Percentiles rank a stretch among this genome's conserved stretches.
phyloP scores from a whole-genome alignment of 2,888 invertebrate species.

The Drosophila hawaiiensis region DNA sequence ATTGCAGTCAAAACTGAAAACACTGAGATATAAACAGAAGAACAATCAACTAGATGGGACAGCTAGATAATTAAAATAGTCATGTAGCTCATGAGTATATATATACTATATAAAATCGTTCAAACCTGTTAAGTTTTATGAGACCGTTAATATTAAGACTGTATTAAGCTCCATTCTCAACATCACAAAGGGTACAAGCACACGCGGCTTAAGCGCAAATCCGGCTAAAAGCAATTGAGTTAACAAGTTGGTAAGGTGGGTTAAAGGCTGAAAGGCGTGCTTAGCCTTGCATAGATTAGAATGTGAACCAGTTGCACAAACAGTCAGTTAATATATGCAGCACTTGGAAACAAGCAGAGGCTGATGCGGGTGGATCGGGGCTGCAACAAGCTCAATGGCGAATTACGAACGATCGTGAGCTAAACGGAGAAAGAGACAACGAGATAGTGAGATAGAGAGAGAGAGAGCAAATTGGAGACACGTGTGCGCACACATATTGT shows the following conservation, averaged over 20 bases:
- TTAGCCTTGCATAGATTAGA: constrained; percentile 74
- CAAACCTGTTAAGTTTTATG: not conserved
- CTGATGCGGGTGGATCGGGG: not conserved
- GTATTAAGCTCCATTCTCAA: not conserved
- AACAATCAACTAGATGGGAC: too few species aligned
- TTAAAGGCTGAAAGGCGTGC: constrained; percentile 12
- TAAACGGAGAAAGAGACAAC: constrained; percentile 16
- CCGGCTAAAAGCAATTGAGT: constrained; percentile 50
- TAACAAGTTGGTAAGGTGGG: constrained; percentile 40
- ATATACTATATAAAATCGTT: not conserved
- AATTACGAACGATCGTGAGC: constrained; percentile 70
- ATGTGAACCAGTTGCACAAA: constrained; percentile 65
- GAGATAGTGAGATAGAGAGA: constrained; percentile 1
- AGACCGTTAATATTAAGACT: not conserved
- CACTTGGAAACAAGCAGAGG: not conserved
- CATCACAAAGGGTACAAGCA: not conserved
- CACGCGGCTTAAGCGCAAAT: constrained; percentile 34
- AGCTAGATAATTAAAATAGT: too few species aligned
- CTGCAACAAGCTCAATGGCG: constrained; percentile 33
- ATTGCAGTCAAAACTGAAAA: too few species aligned
- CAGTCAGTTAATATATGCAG: constrained; percentile 43
- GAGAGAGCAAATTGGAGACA: constrained; percentile 29
- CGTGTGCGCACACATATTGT: constrained; percentile 57
- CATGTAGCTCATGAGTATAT: not conserved
- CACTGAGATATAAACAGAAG: too few species aligned